phyloP scores from a whole-genome alignment of 2,888 invertebrate species.

The Miltochrista miniata region DNA sequence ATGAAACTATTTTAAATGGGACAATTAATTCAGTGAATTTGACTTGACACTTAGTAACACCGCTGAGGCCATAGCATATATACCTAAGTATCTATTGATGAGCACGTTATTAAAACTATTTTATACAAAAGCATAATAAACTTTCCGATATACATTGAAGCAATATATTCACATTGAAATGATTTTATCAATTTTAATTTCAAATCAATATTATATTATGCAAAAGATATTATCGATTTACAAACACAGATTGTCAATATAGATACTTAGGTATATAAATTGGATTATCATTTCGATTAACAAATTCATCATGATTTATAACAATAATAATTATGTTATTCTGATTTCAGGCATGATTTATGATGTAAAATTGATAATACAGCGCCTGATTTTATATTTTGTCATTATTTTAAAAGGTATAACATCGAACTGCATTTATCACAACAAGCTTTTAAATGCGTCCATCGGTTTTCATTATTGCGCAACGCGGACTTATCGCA shows the following conservation, averaged over 20 bases:
- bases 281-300: too few relatives aligned
- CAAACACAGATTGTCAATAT: not conserved
- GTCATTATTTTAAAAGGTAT: too few relatives aligned
- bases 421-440: too few relatives aligned
- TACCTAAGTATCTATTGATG: conserved; percentile 1
- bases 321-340: not conserved
- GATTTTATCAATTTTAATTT: too few relatives aligned
- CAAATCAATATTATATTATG: too few relatives aligned
- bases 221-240: not conserved
- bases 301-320: too few relatives aligned
- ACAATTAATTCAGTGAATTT: not conserved
- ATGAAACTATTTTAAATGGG: not conserved
- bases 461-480: too few relatives aligned
- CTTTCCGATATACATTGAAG: too few relatives aligned
- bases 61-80: not conserved
- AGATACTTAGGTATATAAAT: not conserved
- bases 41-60: not conserved
- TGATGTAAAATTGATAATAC: not conserved
- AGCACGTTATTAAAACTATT: not conserved
- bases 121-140: too few relatives aligned
- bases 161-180: not conserved
- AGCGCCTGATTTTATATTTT: not conserved
- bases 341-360: conserved; percentile 1
- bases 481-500: too few relatives aligned
- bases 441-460: too few relatives aligned